phyloP scores from a whole-genome alignment of 2,888 invertebrate genomes.

The Trissonchulus latispiculum region DNA sequence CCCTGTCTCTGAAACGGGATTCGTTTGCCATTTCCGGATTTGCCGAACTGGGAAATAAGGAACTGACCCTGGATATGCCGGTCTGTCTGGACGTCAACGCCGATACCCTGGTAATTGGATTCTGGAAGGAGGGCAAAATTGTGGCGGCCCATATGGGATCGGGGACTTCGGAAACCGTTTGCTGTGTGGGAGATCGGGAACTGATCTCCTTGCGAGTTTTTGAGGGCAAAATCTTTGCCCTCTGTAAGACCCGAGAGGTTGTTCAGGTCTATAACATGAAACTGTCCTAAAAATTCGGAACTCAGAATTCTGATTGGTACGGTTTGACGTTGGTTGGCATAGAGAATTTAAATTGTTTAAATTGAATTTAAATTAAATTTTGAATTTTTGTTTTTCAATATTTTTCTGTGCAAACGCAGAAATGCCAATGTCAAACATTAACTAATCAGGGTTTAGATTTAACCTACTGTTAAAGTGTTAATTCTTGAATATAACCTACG shows the following conservation, averaged over 20 bases:
- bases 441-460: no score
- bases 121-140: slow-evolving; percentile 13
- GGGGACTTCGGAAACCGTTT: background rate
- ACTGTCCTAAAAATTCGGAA: no score
- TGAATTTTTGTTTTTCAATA: no score
- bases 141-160: background rate
- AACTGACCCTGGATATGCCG: slow-evolving; percentile 10
- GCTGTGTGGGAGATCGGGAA: slow-evolving; percentile 1
- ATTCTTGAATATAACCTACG: no score
- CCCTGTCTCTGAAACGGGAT: background rate
- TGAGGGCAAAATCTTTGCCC: background rate
- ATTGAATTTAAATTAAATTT: no score
- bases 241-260: slow-evolving; percentile 6
- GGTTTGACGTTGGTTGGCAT: no score
- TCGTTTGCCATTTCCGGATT: background rate
- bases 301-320: no score
- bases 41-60: background rate
- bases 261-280: slow-evolving; percentile 11
- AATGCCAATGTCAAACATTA: no score
- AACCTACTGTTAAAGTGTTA: no score
- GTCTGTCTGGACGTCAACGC: background rate
- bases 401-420: no score
- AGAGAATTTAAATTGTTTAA: no score
- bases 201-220: slow-evolving; percentile 5
- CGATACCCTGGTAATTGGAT: slow-evolving; percentile 1